Base-by-base conservation (phyloP, 2,113 vertebrate species). In the Andinoacara biseriatus region DNA sequence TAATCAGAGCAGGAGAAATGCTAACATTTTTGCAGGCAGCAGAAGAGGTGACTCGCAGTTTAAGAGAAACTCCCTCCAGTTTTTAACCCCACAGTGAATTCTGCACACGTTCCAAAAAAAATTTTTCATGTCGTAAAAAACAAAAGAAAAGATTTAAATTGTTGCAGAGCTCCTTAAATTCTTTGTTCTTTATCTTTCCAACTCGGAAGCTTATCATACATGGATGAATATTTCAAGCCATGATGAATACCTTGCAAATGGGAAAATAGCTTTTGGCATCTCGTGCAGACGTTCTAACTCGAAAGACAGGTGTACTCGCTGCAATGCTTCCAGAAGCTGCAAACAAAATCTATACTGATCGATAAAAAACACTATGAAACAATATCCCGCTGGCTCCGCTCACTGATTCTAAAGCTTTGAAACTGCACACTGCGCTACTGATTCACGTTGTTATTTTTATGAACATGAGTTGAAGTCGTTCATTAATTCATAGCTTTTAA, bases 281-380 rank as follows among this genome's bases (percentile, higher is more conserved):
- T 35, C 3, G 40, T 17, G 20, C 26, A 18, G 61, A 6, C 22
- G 18, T 0, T 59, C 52, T 83, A 87, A 90, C 46, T 82, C 14
- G 65, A 80, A 84, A 87, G 67, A 86, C 87, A 90, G 84, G 87
- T 87, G 87, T 69, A 31, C 49, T 38, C 15, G 5, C 59, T 57
- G 29, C 56, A 58, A 78, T 15, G 72, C 75, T 80, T 83, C 80
- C 74, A 78, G 60, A 75, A 61, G 38, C 56, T 62, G 22, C 62
- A 81, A 83, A 82, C 54, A 74, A 87, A 82, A 81, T 80, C 79
- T 81, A 79, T 81, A 78, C 24, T 31, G 52, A 63, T 78, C 7
- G 58, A 74, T 6, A 56, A 69, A 78, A 84, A 62, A 76, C 6
- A 10, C 26, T 18, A 17, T 38, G n/a, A 80, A 62, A 49, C 17